These are phyloP conservation scores for Hirundichthys speculiger DNA, from an alignment of 2,113 vertebrate genomes.

Conservation along the genomic window DNA sequence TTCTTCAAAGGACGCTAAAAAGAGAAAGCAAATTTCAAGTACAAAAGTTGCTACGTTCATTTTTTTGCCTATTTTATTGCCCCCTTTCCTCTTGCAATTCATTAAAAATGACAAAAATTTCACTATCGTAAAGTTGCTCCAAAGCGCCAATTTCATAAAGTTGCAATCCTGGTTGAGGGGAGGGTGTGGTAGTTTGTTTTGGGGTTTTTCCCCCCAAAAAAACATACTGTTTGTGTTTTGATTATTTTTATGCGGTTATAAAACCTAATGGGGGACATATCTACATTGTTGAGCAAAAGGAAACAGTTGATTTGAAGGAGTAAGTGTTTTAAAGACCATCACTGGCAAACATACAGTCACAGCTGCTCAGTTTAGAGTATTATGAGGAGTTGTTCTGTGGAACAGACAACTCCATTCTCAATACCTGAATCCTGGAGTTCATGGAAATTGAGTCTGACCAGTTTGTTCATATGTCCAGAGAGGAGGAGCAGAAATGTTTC, in stretches of 20 bases:
- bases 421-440: slow-evolving; percentile 61
- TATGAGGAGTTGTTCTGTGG: slow-evolving; percentile 45
- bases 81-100: slow-evolving; percentile 53
- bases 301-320: slow-evolving; percentile 61
- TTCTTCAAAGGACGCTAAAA: slow-evolving; percentile 83
- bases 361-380: slow-evolving; percentile 66
- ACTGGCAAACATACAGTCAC: slow-evolving; percentile 49
- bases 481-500: slow-evolving; percentile 43
- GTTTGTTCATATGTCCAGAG: slow-evolving; percentile 48
- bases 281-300: slow-evolving; percentile 57
- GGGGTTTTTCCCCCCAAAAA: slow-evolving; percentile 11
- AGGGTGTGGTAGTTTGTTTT: slow-evolving; percentile 50
- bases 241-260: slow-evolving; percentile 74
- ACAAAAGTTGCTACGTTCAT: slow-evolving; percentile 80
- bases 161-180: slow-evolving; percentile 63
- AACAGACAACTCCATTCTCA: slow-evolving; percentile 49
- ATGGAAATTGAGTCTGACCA: slow-evolving; percentile 48
- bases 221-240: slow-evolving; percentile 75
- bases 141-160: slow-evolving; percentile 65
- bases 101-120: slow-evolving; percentile 70
- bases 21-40: slow-evolving; percentile 73
- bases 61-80: slow-evolving; percentile 68
- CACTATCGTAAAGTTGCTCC: slow-evolving; percentile 68
- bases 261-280: slow-evolving; percentile 65
- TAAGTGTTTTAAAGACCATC: slow-evolving; percentile 66